Evolutionary conservation across 2,797 vertebrate species (phyloP).

Genomic region (Streptopelia turtur): DNA sequence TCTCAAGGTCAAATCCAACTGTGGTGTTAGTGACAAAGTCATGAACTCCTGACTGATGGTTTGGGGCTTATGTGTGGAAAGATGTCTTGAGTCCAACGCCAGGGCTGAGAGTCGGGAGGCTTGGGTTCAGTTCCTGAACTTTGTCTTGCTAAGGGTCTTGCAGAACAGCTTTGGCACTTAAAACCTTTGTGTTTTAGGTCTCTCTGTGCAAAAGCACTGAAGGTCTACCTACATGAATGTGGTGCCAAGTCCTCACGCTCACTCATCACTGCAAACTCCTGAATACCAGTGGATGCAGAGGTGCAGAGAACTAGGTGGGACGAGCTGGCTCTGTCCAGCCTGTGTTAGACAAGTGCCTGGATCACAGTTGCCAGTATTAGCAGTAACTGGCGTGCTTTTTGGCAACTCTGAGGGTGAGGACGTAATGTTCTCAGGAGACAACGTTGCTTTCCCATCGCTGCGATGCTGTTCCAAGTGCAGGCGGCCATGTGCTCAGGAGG

Average conservation of each 20-base stretch:
- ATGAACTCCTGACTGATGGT: constrained; percentile 51
- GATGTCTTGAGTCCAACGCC: not conserved
- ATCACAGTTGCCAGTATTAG: not conserved
- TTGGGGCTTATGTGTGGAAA: not conserved
- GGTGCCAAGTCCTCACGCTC: not conserved
- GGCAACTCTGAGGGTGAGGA: not conserved
- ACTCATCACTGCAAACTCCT: not conserved
- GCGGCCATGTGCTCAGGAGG: not conserved
- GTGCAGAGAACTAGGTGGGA: not conserved
- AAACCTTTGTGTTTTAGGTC: not conserved
- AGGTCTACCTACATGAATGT: accelerated
- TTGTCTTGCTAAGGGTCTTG: not conserved
- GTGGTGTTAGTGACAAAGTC: constrained; percentile 54
- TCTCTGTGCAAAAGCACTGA: not conserved
- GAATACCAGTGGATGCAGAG: not conserved
- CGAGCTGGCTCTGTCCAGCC: not conserved
- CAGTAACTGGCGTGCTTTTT: not conserved
- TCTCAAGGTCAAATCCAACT: constrained; percentile 46
- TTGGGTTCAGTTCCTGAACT: not conserved
- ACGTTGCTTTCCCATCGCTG: accelerated
- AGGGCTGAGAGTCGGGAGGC: not conserved
- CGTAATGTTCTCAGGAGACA: not conserved
- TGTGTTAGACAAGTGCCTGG: not conserved
- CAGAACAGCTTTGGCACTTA: not conserved
- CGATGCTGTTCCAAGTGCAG: not conserved